Percentiles rank a stretch among this genome's conserved stretches.
phyloP scores from a whole-genome alignment of 2,888 invertebrate species.

The Xestia rhomboidea region DNA sequence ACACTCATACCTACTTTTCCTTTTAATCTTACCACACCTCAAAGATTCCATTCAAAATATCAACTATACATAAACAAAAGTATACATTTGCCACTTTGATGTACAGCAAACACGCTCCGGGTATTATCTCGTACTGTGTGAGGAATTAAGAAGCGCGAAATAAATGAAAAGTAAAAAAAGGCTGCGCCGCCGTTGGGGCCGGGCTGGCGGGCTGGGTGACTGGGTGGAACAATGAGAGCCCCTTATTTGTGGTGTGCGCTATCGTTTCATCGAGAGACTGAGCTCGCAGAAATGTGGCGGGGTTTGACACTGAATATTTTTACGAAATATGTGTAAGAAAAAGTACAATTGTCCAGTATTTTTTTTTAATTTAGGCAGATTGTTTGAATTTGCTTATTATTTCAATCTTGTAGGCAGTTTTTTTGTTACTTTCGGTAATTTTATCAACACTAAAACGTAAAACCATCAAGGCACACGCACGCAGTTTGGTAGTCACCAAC shows the following conservation, averaged over 20 bases:
- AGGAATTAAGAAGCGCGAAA: conserved; percentile 83
- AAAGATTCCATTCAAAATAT: conserved; percentile 21
- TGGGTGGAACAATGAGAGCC: conserved; percentile 78
- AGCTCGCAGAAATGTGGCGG: conserved; percentile 55
- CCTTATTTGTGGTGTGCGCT: conserved; percentile 87
- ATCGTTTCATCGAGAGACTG: conserved; percentile 77
- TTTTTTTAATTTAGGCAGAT: background rate
- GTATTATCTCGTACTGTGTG: conserved; percentile 80
- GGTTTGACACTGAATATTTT: conserved; percentile 55
- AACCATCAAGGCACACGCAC: background rate
- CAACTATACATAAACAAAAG: conserved; percentile 3
- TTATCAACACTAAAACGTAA: background rate
- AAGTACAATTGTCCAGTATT: background rate
- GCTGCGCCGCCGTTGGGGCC: conserved; percentile 75
- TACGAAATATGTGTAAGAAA: background rate
- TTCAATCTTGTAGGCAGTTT: background rate
- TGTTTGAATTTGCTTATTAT: background rate
- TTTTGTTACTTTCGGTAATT: background rate
- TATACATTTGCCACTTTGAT: conserved; percentile 47
- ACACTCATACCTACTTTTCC: background rate
- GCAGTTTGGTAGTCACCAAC: background rate
- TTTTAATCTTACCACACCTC: conserved; percentile 8
- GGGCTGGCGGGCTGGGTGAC: conserved; percentile 55
- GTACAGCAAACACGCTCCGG: conserved; percentile 55
- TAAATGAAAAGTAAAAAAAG: conserved; percentile 78